Percentiles rank a stretch among this genome's conserved stretches.
Conservation (phyloP, 2,113 vertebrate genomes). For the Albula glossodonta region DNA sequence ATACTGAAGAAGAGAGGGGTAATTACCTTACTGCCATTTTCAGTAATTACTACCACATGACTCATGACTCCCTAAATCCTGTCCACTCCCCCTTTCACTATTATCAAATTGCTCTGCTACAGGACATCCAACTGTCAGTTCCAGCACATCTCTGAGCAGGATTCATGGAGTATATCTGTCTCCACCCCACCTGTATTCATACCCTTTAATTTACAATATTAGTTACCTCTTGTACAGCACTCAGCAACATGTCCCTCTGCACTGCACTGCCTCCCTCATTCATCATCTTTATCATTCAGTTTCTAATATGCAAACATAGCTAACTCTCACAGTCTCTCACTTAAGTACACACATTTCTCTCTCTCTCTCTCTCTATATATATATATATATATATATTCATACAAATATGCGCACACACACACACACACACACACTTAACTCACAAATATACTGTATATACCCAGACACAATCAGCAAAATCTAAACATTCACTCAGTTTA, state of each 20-base stretch:
- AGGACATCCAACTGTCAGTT: constrained; percentile 26
- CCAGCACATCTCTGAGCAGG: constrained; percentile 12
- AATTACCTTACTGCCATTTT: neutral
- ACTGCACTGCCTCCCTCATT: neutral
- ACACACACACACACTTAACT: neutral
- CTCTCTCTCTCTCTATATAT: neutral
- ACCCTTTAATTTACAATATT: constrained; percentile 13
- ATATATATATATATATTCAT: no score
- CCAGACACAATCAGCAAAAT: no score
- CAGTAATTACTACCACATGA: neutral
- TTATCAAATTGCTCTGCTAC: neutral
- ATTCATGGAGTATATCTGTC: neutral
- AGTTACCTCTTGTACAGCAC: neutral
- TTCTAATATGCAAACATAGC: no score
- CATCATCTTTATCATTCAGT: no score
- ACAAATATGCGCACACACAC: no score
- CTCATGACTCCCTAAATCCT: neutral
- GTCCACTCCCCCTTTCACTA: constrained; percentile 5
- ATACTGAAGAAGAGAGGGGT: neutral
- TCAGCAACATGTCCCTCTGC: neutral
- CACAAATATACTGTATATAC: neutral
- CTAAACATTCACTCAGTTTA: no score
- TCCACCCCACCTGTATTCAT: neutral
- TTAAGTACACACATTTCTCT: neutral
- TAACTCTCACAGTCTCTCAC: neutral